Conservation (phyloP, 2,888 invertebrate genomes). For the Habroteleia sp. region DNA sequence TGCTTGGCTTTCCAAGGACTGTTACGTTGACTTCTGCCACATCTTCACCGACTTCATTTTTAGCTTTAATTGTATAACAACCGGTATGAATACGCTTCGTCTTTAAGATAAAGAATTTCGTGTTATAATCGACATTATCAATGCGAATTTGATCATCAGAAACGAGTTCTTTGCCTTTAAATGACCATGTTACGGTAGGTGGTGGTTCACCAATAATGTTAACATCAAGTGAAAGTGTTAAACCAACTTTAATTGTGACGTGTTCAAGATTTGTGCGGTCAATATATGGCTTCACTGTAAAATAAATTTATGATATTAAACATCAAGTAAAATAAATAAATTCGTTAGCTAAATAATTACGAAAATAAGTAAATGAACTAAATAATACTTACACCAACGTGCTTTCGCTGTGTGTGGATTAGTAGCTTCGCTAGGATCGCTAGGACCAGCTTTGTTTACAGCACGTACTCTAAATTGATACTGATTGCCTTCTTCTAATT, state of each 20-base stretch:
- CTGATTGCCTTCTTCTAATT: conserved; percentile 90
- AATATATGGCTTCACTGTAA: conserved; percentile 94
- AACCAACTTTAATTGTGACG: conserved; percentile 92
- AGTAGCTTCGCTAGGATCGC: conserved; percentile 95
- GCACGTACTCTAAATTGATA: conserved; percentile 94
- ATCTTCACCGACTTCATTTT: conserved; percentile 96
- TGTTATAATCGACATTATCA: conserved; percentile 93
- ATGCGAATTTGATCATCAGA: conserved; percentile 86
- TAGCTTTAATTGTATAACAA: conserved; percentile 93
- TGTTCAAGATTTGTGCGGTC: conserved; percentile 93
- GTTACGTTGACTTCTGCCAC: conserved; percentile 94
- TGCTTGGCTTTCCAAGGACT: conserved; percentile 90
- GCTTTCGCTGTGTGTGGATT: conserved; percentile 95
- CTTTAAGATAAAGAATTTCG: conserved; percentile 92
- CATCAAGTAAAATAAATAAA: background rate
- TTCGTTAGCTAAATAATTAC: no score
- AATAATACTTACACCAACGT: conserved; percentile 88
- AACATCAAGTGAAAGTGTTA: conserved; percentile 92
- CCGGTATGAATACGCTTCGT: conserved; percentile 91
- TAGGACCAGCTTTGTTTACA: conserved; percentile 95
- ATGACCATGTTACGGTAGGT: conserved; percentile 94
- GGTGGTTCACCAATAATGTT: conserved; percentile 96
- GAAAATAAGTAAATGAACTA: no score
- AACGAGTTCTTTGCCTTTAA: conserved; percentile 86
- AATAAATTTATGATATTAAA: background rate